Base-by-base conservation (phyloP, 2,888 invertebrate species). In the Disparrhopalites patrizii region DNA sequence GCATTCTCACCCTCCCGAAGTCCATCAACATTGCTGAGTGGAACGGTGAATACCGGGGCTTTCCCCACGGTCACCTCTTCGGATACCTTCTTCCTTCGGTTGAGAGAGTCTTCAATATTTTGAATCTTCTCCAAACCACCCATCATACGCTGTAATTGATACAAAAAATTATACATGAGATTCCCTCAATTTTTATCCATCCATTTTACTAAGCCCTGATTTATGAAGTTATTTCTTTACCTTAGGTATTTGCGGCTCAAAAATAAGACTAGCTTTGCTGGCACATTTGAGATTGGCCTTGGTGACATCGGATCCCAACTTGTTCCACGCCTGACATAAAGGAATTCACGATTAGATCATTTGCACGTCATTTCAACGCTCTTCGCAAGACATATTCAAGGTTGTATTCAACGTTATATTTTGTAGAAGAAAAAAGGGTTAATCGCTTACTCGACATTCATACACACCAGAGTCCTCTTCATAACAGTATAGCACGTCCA, bases 401-500 rank as follows among this genome's bases (percentile, higher is more conserved):
- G 38, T 38, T 10, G 13, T 13, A 13, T 38, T 38, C 38, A 13
- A 13, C 10, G 38, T 10, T 13, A 15, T 38, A 38, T 13, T 13
- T 15, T 5, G 23, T n/a, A 52, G 18, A n/a, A 23, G 87, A 86
- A 38, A 96, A 96, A n/a, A n/a, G n/a, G n/a, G n/a, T n/a, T n/a
- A n/a, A n/a, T n/a, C n/a, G n/a, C n/a, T n/a, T n/a, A n/a, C n/a
- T 76, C 93, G 85, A 78, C 95, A 95, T 81, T 95, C 94, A 78
- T 95, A 96, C 67, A 87, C 87, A 58, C 74, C 74, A 51, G 68
- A 65, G 51, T 73, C 96, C 81, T 95, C 94, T 81, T 94, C 96
- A 78, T 96, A 96, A 77, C 94, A 95, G 78, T 95, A 96, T 38
- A 94, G 81, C 76, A 97, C 95, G 77, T 96, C 96, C 77, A 97